Base-by-base conservation (phyloP, 1,140 invertebrate genomes). In the Archivesica marissinica region DNA sequence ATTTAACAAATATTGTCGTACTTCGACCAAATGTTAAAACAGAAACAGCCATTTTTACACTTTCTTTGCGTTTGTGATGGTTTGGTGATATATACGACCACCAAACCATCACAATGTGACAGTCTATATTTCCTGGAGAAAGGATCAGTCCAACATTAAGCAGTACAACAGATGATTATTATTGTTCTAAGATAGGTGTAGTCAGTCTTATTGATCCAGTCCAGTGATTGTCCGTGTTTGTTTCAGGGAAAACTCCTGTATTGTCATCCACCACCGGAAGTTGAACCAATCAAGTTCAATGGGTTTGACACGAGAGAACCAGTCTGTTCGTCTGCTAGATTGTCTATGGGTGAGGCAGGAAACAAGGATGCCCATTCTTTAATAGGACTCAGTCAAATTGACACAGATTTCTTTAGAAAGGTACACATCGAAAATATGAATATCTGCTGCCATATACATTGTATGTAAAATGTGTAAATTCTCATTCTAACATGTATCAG, bases 211-310 rank as follows among this genome's bases (percentile, higher is more conserved):
- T 25, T 56, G 25, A 11, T 11, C 23, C 6, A 11, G 54, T 39
- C 6, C 7, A 2, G 4, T 2, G 3, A 15, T 74, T 74, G 25
- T 17, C 38, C 11, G 76, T 52, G 44, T 54, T 15, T 38, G 76
- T 50, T 86, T 20, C 82, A 93, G 92, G 99, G 99, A 2, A 96
- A 96, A 90, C 93, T 99, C 13, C 93, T 97, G 0, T 99, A 97
- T 95, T 97, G 97, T 89, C 94, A 97, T 88, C 96, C 97, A 0
- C 99, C 99, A 25, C 97, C 98, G 1, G 96, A 94, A n/a, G 88
- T 95, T 35, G 86, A 95, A n/a, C 96, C 97, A 92, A 88, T 94
- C 52, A 90, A 95, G 94, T 92, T 92, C 95, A 85, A 85, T 50
- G 33, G 20, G 1, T 82, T 64, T 47, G 23, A 61, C 17, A 2